Base-by-base conservation (phyloP, 2,797 vertebrate genomes). In the Prunella strophiata region DNA sequence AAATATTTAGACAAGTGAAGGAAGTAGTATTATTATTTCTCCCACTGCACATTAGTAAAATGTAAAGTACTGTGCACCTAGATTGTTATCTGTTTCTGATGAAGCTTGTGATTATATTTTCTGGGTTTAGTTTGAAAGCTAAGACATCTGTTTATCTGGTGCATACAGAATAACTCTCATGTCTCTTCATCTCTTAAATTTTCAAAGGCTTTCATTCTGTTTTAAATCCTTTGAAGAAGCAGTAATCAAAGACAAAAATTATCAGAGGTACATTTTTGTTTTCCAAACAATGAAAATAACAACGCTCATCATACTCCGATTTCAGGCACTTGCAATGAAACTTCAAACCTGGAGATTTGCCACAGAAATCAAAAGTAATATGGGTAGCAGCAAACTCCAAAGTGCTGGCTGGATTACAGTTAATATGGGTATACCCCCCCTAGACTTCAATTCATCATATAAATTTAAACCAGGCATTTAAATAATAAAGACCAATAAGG, bases 171-270 rank as follows among this genome's bases (percentile, higher is more conserved):
- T 97, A 98, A 98, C 96, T 98, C 98, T 98, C 97, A 97, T 98
- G 98, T 98, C 98, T 98, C 97, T 97, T 98, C 97, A 97, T 97
- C 98, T 98, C 98, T 97, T 96, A 98, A 98, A 98, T 98, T 98
- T 98, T 98, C 98, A 98, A 98, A 98, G 98, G 97, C 98, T 98
- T 98, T 98, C 97, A 97, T 97, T 98, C 97, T 97, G 96, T 96
- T 97, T 98, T 97, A 98, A 98, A 98, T 94, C 97, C 98, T 98
- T 98, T 98, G 98, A 98, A 98, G 98, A 97, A 97, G 96, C 79
- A 96, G 96, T 98, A 98, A 98, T 98, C 98, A 98, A 98, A 98
- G 98, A 98, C 98, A 98, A 98, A 98, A 98, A 98, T 98, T 98
- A 98, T 98, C 98, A 98, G 98, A 98, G 98, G 98, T 98, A 98